Evolutionary conservation across 2,797 vertebrate genomes (phyloP).

Genomic region (Strix occidentalis): DNA sequence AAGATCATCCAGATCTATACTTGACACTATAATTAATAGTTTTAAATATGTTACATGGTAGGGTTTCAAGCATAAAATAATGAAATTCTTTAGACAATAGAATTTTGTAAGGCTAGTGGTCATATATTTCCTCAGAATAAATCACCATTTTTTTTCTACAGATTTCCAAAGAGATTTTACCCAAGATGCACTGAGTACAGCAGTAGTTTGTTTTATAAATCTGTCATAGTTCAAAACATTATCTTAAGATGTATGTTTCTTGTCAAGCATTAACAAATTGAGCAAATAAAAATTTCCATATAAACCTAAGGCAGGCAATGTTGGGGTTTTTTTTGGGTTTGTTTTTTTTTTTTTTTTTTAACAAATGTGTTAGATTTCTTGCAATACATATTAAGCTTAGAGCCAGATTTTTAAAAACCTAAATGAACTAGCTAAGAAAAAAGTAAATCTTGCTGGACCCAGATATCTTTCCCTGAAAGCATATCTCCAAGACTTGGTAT

Average conservation of each 20-base stretch:
- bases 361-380: neutral
- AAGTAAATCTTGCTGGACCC: neutral
- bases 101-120: neutral
- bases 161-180: neutral
- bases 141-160: neutral
- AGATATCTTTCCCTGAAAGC: neutral
- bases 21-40: neutral
- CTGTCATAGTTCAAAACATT: neutral
- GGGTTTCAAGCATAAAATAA: neutral
- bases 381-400: neutral
- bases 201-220: neutral
- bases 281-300: neutral
- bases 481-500: neutral
- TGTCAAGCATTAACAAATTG: neutral
- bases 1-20: neutral
- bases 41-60: neutral
- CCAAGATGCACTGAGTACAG: neutral
- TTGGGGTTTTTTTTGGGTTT: too few species aligned
- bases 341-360: neutral
- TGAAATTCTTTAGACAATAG: neutral
- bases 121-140: constrained; percentile 31
- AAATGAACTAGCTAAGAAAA: neutral
- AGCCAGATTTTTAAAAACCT: neutral
- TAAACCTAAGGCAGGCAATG: neutral
- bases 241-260: neutral